These are phyloP conservation scores for Sciurus niger DNA, from an alignment of 2,113 vertebrate genomes.

Conservation along the genomic window DNA sequence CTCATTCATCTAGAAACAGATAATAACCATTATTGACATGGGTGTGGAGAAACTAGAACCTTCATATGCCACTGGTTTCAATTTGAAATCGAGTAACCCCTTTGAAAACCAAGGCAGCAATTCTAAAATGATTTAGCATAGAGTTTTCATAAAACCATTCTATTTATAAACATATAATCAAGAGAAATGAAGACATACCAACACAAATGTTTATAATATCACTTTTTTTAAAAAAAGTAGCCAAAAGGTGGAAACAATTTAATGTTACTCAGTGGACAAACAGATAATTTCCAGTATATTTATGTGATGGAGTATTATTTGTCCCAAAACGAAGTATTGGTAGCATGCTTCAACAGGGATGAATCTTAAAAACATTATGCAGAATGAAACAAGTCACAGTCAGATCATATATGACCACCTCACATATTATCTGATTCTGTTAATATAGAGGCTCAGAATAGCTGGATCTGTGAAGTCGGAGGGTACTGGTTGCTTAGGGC, in stretches of 20 bases:
- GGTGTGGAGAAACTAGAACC: no score
- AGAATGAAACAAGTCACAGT: neutral
- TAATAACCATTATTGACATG: neutral
- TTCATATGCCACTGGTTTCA: no score
- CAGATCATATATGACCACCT: neutral
- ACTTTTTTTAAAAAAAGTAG: no score
- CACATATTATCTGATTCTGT: neutral
- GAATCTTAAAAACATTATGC: neutral
- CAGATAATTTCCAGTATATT: no score
- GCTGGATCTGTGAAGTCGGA: neutral
- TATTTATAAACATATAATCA: no score
- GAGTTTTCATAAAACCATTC: no score
- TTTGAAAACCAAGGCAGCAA: no score
- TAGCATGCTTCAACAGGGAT: neutral
- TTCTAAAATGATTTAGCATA: no score
- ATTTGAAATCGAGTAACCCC: no score
- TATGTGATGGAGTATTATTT: neutral
- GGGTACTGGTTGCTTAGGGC: neutral
- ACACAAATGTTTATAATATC: no score
- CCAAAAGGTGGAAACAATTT: neutral
- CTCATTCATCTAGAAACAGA: neutral
- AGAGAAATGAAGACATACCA: no score
- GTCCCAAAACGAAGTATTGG: neutral
- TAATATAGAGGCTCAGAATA: neutral
- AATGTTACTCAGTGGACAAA: neutral